Evolutionary conservation across 2,113 vertebrate species (phyloP).

Genomic region (Nibea albiflora): DNA sequence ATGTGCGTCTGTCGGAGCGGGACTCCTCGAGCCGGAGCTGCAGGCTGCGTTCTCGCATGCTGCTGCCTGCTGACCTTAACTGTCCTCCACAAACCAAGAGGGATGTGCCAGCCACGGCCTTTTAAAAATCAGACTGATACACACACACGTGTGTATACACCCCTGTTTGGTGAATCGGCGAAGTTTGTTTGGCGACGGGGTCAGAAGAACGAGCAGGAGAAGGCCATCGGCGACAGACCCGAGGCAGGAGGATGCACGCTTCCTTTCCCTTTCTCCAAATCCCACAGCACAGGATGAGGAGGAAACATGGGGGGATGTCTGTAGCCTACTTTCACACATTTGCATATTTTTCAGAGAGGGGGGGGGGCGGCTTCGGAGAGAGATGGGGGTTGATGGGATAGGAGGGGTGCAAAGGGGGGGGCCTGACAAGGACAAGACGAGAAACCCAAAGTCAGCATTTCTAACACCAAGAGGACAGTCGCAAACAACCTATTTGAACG

Average conservation of each 20-base stretch:
- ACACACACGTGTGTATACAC: accelerated
- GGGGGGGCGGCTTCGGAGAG: neutral
- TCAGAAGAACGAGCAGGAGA: neutral
- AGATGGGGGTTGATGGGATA: neutral
- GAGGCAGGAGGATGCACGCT: neutral
- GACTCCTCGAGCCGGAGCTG: neutral
- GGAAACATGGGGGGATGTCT: slow-evolving; percentile 14
- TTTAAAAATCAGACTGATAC: neutral
- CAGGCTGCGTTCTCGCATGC: neutral
- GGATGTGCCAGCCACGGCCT: too few relatives aligned
- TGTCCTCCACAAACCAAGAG: neutral
- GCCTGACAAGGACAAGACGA: slow-evolving; percentile 15
- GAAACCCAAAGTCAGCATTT: slow-evolving; percentile 21
- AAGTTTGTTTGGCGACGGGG: neutral
- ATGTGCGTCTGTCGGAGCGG: neutral
- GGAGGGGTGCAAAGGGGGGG: neutral
- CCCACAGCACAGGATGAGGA: neutral
- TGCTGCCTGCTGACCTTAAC: neutral
- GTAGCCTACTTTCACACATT: slow-evolving; percentile 60
- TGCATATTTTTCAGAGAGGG: slow-evolving; percentile 42
- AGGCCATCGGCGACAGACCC: neutral
- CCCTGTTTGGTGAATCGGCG: neutral
- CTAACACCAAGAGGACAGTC: neutral
- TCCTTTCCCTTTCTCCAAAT: slow-evolving; percentile 1
- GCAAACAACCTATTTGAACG: neutral